A percentile compares a stretch with the other conserved stretches of the same genome.
Conservation (phyloP, 2,888 invertebrate species). For the Byasa hedistus region DNA sequence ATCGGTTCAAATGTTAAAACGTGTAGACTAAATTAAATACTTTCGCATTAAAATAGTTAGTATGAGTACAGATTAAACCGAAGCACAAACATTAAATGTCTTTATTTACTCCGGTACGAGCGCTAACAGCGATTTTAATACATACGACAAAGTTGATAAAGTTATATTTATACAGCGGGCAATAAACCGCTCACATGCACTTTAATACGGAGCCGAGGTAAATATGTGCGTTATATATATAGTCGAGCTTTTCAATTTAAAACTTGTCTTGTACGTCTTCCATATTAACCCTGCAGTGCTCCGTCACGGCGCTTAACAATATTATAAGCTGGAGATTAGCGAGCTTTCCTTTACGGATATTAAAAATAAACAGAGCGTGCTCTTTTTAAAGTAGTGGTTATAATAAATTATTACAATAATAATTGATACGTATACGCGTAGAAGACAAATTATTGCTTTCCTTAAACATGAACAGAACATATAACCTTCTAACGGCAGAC, state of each 20-base stretch:
- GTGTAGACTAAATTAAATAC: too few relatives aligned
- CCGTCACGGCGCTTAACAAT: constrained; percentile 28
- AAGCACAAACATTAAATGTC: constrained; percentile 4
- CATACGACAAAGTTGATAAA: constrained; percentile 28
- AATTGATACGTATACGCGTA: constrained; percentile 33
- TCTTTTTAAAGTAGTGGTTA: constrained; percentile 31
- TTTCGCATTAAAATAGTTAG: too few relatives aligned
- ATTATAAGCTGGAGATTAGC: constrained; percentile 33
- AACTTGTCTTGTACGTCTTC: constrained; percentile 30
- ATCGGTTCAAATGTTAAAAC: too few relatives aligned
- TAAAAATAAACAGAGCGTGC: constrained; percentile 36
- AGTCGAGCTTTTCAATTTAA: constrained; percentile 29
- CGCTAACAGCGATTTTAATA: constrained; percentile 26
- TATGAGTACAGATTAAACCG: neutral
- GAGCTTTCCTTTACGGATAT: constrained; percentile 35
- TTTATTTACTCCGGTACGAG: neutral
- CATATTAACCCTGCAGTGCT: constrained; percentile 33
- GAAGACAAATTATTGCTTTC: neutral
- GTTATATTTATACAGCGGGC: constrained; percentile 27
- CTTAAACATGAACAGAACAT: too few relatives aligned
- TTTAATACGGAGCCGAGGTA: constrained; percentile 26
- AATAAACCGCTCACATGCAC: constrained; percentile 27
- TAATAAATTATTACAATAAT: constrained; percentile 18
- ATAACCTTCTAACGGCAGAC: too few relatives aligned
- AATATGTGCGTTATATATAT: constrained; percentile 29